Conservation (phyloP, 2,888 invertebrate genomes). For the Synanthedon vespiformis region DNA sequence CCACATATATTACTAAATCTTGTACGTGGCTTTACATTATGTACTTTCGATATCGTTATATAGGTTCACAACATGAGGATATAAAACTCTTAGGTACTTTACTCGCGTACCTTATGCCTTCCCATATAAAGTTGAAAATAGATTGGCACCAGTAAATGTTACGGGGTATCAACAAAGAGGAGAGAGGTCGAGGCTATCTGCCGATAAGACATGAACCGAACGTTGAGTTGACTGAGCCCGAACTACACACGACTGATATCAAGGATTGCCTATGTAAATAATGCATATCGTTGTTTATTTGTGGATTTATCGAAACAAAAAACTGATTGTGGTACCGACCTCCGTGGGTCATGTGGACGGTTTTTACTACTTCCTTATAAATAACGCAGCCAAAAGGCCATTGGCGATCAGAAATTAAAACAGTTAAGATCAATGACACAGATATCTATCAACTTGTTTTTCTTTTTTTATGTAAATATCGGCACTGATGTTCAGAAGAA, state of each 20-base stretch:
- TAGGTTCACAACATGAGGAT: conserved; percentile 34
- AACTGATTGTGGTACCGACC: background rate
- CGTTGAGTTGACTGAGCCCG: conserved; percentile 38
- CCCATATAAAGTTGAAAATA: conserved; percentile 18
- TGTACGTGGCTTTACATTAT: conserved; percentile 5
- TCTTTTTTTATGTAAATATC: no score
- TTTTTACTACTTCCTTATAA: background rate
- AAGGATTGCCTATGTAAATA: conserved; percentile 5
- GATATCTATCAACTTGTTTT: no score
- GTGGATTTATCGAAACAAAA: background rate
- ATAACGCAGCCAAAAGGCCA: no score
- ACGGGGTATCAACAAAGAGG: conserved; percentile 18
- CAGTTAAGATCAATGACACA: no score
- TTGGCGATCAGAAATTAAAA: no score
- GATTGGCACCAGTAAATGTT: background rate
- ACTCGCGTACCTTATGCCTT: conserved; percentile 8
- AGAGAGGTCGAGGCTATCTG: conserved; percentile 61
- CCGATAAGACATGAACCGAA: conserved; percentile 45
- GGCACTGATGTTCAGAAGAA: no score
- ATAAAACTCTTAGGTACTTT: conserved; percentile 15
- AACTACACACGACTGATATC: conserved; percentile 24
- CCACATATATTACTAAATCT: background rate
- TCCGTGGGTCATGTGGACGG: background rate
- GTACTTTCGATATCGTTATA: conserved; percentile 32
- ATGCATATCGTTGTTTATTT: background rate